Percentiles rank a stretch among this genome's conserved stretches.
Evolutionary conservation across 2,797 vertebrate genomes (phyloP).

Genomic region (Fistularia commersonii): DNA sequence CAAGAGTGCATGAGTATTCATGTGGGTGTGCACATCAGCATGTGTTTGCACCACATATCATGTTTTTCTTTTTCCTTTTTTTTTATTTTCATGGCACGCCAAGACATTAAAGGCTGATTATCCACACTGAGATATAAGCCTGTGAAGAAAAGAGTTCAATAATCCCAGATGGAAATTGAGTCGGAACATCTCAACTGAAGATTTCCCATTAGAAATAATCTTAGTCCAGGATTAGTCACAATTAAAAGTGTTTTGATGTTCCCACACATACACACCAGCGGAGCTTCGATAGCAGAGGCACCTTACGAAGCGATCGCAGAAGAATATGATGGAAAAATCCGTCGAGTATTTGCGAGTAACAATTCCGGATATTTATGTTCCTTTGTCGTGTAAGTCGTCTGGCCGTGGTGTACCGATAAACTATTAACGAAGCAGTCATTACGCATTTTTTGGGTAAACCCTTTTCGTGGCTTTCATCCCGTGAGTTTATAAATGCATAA

Average conservation of each 20-base stretch:
- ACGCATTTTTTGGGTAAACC: no score
- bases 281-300: no score
- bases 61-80: constrained; percentile 29
- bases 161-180: constrained; percentile 55
- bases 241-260: constrained; percentile 59
- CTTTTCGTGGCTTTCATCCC: no score
- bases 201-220: constrained; percentile 62
- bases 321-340: no score
- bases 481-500: no score
- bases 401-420: no score
- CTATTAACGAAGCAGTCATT: no score
- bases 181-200: constrained; percentile 40
- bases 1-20: constrained; percentile 4
- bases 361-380: no score
- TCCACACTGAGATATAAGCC: constrained; percentile 46
- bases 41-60: constrained; percentile 30
- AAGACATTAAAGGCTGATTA: constrained; percentile 49
- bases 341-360: no score
- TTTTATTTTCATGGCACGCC: constrained; percentile 25
- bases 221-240: constrained; percentile 56
- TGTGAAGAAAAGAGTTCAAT: constrained; percentile 53
- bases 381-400: no score
- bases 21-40: constrained; percentile 9
- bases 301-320: no score
- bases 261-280: neutral